Conservation (phyloP, 1,140 invertebrate genomes). For the Venturia canescens region DNA sequence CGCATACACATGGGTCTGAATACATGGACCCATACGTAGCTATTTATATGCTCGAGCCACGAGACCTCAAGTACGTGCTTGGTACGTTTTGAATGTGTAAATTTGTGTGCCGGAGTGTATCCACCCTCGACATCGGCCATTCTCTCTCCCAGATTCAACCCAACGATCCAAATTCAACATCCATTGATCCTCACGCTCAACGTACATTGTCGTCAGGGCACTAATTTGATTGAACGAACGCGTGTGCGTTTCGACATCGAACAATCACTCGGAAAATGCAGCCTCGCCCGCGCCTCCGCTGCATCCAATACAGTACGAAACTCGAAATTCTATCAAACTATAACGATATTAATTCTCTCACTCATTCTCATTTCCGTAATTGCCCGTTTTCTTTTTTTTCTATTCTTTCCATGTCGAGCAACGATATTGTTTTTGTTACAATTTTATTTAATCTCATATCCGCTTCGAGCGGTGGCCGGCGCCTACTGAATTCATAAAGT, state of each 20-base stretch:
- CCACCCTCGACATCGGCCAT: background rate
- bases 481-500: background rate
- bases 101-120: slow-evolving; percentile 22
- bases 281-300: background rate
- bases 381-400: too few species aligned
- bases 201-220: slow-evolving; percentile 6
- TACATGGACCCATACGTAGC: background rate
- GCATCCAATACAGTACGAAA: background rate
- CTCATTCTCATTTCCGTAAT: background rate
- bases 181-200: slow-evolving; percentile 21
- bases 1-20: background rate
- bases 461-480: background rate
- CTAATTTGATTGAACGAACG: slow-evolving; percentile 5
- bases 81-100: slow-evolving; percentile 7
- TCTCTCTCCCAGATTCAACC: slow-evolving; percentile 19
- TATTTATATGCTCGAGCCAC: slow-evolving; percentile 19
- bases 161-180: slow-evolving; percentile 19
- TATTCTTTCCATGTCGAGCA: background rate
- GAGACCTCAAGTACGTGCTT: slow-evolving; percentile 9
- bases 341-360: background rate
- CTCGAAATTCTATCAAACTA: background rate
- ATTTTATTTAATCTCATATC: background rate
- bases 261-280: background rate
- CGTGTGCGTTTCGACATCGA: background rate
- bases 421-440: background rate